Base-by-base conservation (phyloP, 2,888 invertebrate species). In the Nymphalis urticae region DNA sequence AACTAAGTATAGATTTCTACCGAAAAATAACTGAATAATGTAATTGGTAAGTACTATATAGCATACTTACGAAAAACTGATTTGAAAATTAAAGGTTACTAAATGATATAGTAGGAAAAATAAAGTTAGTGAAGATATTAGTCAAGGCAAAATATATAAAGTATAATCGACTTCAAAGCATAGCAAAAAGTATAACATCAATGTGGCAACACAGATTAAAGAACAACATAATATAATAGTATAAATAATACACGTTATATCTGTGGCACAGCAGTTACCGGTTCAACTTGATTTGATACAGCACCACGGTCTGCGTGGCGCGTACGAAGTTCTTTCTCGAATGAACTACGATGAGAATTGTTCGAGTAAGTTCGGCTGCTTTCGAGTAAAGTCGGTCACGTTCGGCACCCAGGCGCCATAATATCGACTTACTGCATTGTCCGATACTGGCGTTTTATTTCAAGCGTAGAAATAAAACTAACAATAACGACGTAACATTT, bases 201-300 rank as follows among this genome's bases (percentile, higher is more conserved):
- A 36, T 48, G 17, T 66, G 56, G 66, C 62, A 62, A 42, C 56
- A 66, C 48, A 32, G 13, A 58, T 13, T 42, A 32, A 36, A 4
- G 19, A 17, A 21, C 65, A 63, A 58, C 13, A 42, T 42, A 42
- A 13, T 42, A 42, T 36, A 32, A 36, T 58, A 32, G 27, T 32
- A 36, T 42, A 36, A 36, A 58, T 58, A 58, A 58, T 19, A 58
- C 32, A 56, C 19, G 8, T n/a, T 19, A 19, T 66, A 56, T 66
- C 66, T 66, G 66, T 66, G 62, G 62, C 56, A 56, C 48, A 13
- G 58, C 36, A 59, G 58, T 66, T 66, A 70, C 70, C 67, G 66
- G 64, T 62, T 42, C 58, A 36, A 58, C 58, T 58, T 19, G 58
- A 58, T n/a, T 42, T 32, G 5, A 3, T 5, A 32, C 10, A 6